These are phyloP conservation scores for Pegea sp. DNA, from an alignment of 23 tunicate genomes.

Conservation along the genomic window DNA sequence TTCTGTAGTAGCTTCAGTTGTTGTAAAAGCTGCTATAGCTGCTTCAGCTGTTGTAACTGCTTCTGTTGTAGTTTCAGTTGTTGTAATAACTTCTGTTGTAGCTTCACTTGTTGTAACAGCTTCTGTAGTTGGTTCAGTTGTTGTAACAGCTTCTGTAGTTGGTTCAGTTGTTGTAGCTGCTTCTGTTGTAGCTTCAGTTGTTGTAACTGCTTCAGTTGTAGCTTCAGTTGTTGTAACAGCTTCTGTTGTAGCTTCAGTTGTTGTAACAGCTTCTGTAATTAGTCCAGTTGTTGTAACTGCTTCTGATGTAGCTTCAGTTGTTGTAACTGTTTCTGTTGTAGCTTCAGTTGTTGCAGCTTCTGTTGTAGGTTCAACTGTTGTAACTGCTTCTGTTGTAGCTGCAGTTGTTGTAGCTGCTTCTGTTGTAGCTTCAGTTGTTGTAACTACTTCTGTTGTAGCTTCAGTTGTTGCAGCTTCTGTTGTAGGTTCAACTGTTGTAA, in stretches of 20 bases:
- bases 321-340: background rate
- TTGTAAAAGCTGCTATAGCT: background rate
- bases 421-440: background rate
- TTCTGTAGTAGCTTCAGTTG: background rate
- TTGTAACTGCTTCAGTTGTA: background rate
- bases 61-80: background rate
- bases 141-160: slow-evolving; percentile 1
- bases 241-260: background rate
- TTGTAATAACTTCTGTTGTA: background rate
- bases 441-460: background rate
- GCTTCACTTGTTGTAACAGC: background rate
- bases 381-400: background rate
- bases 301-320: background rate
- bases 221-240: background rate
- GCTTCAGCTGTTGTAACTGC: background rate
- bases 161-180: background rate
- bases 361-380: background rate
- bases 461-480: background rate
- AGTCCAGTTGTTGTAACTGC: background rate
- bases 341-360: background rate
- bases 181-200: background rate
- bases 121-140: background rate
- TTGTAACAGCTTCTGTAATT: background rate
- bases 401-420: background rate
- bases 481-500: background rate